Evolutionary conservation across 2,888 invertebrate genomes (phyloP).

Genomic region (Cheilosia impressa): DNA sequence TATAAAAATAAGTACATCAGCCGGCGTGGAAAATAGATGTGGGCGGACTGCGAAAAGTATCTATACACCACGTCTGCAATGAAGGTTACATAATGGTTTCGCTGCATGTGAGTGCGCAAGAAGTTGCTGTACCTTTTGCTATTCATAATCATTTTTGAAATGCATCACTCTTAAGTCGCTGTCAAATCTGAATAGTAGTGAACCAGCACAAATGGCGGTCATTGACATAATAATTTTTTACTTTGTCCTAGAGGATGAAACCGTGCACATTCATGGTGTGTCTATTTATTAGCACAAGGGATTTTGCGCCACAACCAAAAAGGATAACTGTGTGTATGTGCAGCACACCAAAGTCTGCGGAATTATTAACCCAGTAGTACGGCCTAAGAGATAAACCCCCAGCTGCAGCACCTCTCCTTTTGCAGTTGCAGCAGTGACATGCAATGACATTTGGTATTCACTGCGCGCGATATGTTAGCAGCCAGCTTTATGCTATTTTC

Average conservation of each 20-base stretch:
- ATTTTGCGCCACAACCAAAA: slow-evolving; percentile 45
- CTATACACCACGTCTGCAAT: slow-evolving; percentile 18
- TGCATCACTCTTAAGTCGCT: background rate
- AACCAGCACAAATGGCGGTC: slow-evolving; percentile 54
- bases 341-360: slow-evolving; percentile 27
- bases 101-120: slow-evolving; percentile 9
- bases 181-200: slow-evolving; percentile 1
- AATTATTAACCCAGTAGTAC: slow-evolving; percentile 62
- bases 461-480: slow-evolving; percentile 25
- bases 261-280: slow-evolving; percentile 26
- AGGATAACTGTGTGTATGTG: slow-evolving; percentile 1
- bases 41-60: slow-evolving; percentile 28
- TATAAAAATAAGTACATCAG: too few species aligned
- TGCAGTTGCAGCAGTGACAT: slow-evolving; percentile 47
- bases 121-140: slow-evolving; percentile 8
- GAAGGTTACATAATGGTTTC: slow-evolving; percentile 46
- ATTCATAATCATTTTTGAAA: too few species aligned
- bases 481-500: slow-evolving; percentile 6
- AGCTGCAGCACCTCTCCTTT: slow-evolving; percentile 11
- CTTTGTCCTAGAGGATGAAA: slow-evolving; percentile 42
- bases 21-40: slow-evolving; percentile 27
- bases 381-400: slow-evolving; percentile 13
- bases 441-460: slow-evolving; percentile 70
- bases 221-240: slow-evolving; percentile 69
- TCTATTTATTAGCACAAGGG: slow-evolving; percentile 63